phyloP scores from a whole-genome alignment of 2,113 vertebrate genomes.

The Tiliqua scincoides region DNA sequence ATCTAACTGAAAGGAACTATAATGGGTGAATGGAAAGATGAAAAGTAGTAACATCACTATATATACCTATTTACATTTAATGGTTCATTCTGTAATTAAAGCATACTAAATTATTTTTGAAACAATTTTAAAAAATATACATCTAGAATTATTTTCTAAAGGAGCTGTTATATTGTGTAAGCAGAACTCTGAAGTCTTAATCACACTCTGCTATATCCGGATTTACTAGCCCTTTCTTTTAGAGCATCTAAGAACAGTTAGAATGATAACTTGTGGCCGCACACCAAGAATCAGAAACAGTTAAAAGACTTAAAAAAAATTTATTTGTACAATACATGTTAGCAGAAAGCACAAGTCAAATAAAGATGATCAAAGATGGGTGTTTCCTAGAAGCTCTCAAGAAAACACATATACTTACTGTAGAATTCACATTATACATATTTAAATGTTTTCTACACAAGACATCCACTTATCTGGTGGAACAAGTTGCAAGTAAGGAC shows the following conservation, averaged over 20 bases:
- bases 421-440: constrained; percentile 58
- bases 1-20: not conserved
- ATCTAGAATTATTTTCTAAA: not conserved
- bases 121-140: not conserved
- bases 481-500: constrained; percentile 39
- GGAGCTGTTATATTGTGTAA: not conserved
- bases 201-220: not conserved
- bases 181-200: not conserved
- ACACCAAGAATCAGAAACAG: constrained; percentile 28
- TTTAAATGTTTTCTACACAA: constrained; percentile 54
- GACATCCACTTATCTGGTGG: constrained; percentile 50
- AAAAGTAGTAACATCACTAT: not conserved
- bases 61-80: not conserved
- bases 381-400: constrained; percentile 58
- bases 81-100: not conserved
- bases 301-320: constrained; percentile 51
- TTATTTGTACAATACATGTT: constrained; percentile 66
- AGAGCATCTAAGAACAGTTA: constrained; percentile 3
- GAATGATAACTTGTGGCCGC: constrained; percentile 48
- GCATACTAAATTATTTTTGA: not conserved
- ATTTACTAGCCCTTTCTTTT: not conserved
- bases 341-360: constrained; percentile 70
- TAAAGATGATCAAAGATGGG: constrained; percentile 64
- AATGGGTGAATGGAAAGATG: not conserved
- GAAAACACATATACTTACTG: constrained; percentile 58